These are phyloP conservation scores for Platysternon megacephalum DNA, from an alignment of 2,113 vertebrate species.

Conservation along the genomic window DNA sequence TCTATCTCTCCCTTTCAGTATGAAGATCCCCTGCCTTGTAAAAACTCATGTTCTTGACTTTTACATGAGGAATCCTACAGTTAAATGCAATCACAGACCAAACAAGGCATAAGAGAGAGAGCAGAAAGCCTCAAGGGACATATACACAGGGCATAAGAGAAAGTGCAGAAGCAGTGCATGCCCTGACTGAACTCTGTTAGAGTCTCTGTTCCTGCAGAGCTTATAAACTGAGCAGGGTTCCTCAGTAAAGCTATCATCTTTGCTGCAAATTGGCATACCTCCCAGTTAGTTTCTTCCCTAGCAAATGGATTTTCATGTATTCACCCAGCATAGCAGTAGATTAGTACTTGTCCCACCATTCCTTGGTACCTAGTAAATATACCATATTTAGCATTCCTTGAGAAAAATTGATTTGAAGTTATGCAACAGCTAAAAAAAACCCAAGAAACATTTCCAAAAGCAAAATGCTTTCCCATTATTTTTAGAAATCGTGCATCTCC, in stretches of 20 bases:
- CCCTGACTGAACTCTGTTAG: background rate
- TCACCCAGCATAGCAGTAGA: background rate
- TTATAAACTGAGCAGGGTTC: background rate
- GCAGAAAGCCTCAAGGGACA: background rate
- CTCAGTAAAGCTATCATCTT: background rate
- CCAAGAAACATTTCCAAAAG: background rate
- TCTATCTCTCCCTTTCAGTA: background rate
- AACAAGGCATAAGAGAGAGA: background rate
- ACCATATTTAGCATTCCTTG: background rate
- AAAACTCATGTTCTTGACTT: background rate
- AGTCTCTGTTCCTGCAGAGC: background rate
- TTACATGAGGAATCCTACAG: background rate
- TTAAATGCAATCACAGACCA: background rate
- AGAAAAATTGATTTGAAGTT: background rate
- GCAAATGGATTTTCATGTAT: background rate
- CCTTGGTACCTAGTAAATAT: background rate
- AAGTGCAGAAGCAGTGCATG: background rate
- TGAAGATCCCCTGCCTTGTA: background rate
- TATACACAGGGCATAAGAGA: background rate
- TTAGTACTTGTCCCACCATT: background rate
- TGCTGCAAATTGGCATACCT: background rate
- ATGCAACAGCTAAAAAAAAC: rapidly evolving
- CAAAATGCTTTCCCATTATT: background rate
- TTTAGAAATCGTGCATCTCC: background rate
- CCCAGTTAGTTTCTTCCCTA: background rate